phyloP scores from a whole-genome alignment of 2,797 vertebrate species.

The Silurus lanzhouensis region DNA sequence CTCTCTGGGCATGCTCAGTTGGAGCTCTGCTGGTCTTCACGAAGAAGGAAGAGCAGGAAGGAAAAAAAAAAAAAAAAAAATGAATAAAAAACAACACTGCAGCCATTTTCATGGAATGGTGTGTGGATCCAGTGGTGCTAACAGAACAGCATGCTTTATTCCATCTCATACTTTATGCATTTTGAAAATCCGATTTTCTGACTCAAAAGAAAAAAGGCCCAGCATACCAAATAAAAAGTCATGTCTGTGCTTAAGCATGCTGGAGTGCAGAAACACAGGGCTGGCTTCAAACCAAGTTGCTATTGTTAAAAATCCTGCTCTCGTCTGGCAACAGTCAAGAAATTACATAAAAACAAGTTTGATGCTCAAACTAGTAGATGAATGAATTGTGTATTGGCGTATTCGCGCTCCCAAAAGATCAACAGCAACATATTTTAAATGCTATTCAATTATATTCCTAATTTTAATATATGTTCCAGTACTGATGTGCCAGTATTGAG shows the following conservation, averaged over 20 bases:
- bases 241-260: slow-evolving; percentile 5
- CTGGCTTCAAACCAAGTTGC: slow-evolving; percentile 28
- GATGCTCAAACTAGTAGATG: neutral
- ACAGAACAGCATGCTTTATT: slow-evolving; percentile 28
- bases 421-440: neutral
- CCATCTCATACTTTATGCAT: neutral
- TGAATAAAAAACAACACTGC: slow-evolving; percentile 53
- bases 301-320: neutral
- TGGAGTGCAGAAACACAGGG: slow-evolving; percentile 8
- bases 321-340: neutral
- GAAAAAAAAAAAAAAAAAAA: slow-evolving; percentile 49
- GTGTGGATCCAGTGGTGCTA: slow-evolving; percentile 43
- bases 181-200: slow-evolving; percentile 1
- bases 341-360: neutral
- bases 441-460: no score
- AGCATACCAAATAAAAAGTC: slow-evolving; percentile 15
- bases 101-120: slow-evolving; percentile 62
- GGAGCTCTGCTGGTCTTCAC: slow-evolving; percentile 58
- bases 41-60: slow-evolving; percentile 60
- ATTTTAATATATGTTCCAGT: no score
- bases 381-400: neutral
- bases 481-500: no score
- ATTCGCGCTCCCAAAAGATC: neutral
- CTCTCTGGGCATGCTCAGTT: slow-evolving; percentile 68
- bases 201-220: neutral